These are phyloP conservation scores for Fulmarus glacialis DNA, from an alignment of 2,113 vertebrate species.

Conservation along the genomic window DNA sequence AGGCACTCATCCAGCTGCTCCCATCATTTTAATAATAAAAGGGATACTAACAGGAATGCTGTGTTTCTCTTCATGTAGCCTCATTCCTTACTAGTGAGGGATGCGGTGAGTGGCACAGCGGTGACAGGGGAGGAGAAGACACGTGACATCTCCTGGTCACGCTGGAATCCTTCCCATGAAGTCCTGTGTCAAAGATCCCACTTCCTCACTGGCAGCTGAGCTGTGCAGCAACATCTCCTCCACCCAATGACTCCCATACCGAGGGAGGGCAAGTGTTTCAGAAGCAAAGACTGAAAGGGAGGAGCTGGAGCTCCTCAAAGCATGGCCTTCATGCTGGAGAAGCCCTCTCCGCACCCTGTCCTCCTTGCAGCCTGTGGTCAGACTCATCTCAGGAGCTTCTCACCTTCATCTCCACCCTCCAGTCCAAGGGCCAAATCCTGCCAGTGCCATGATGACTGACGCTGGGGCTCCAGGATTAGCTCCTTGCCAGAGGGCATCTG, in stretches of 20 bases:
- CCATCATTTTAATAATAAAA: not conserved
- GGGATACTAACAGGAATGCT: not conserved
- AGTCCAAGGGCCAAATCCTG: not conserved
- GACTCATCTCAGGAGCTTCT: not conserved
- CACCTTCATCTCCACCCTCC: not conserved
- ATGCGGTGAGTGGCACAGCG: not conserved
- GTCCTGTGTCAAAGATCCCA: not conserved
- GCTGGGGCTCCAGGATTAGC: not conserved
- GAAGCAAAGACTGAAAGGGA: not conserved
- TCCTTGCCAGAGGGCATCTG: not conserved
- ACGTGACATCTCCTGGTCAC: rapidly evolving
- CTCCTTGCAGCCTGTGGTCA: not conserved
- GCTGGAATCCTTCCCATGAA: not conserved
- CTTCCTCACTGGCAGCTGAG: not conserved
- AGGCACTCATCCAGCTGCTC: not conserved
- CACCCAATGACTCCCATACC: not conserved
- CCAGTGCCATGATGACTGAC: not conserved
- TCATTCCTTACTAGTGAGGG: not conserved
- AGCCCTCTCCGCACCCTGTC: not conserved
- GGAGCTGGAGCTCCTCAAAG: not conserved
- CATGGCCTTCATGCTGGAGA: not conserved
- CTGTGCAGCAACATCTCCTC: not conserved
- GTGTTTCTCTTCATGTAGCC: not conserved
- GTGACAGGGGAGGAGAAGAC: not conserved
- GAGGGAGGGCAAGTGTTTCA: not conserved